Conservation (phyloP, 2,113 vertebrate species). For the Vanacampus margaritifer region DNA sequence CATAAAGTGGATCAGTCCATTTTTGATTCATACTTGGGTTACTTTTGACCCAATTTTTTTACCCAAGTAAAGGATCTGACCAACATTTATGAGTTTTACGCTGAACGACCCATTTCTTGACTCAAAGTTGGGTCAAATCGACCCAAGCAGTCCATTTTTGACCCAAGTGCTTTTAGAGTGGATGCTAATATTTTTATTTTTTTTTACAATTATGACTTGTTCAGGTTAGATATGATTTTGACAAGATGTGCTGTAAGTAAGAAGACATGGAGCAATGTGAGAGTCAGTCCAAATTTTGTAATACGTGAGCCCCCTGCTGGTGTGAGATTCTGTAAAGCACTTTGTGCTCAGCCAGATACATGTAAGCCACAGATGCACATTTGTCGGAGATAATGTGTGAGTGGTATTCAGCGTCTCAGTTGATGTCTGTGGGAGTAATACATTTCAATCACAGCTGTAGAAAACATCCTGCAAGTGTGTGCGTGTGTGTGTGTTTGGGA, state of each 20-base stretch:
- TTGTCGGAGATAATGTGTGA: constrained; percentile 3
- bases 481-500: constrained; percentile 9
- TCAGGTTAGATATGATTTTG: background rate
- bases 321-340: background rate
- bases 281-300: background rate
- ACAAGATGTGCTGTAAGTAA: background rate
- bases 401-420: constrained; percentile 25
- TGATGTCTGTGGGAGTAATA: constrained; percentile 36
- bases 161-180: no score
- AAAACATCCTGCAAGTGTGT: constrained; percentile 45
- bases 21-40: no score
- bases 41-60: no score
- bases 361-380: constrained; percentile 23
- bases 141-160: no score
- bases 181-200: no score
- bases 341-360: background rate
- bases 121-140: no score
- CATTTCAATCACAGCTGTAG: constrained; percentile 44
- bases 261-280: background rate
- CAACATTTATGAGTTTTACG: no score
- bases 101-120: no score
- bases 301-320: background rate
- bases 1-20: no score
- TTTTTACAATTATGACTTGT: background rate
- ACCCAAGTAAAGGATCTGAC: no score